Percentiles rank a stretch among this genome's conserved stretches.
phyloP scores from a whole-genome alignment of 1,140 invertebrate genomes.

The Berghia stephanieae region DNA sequence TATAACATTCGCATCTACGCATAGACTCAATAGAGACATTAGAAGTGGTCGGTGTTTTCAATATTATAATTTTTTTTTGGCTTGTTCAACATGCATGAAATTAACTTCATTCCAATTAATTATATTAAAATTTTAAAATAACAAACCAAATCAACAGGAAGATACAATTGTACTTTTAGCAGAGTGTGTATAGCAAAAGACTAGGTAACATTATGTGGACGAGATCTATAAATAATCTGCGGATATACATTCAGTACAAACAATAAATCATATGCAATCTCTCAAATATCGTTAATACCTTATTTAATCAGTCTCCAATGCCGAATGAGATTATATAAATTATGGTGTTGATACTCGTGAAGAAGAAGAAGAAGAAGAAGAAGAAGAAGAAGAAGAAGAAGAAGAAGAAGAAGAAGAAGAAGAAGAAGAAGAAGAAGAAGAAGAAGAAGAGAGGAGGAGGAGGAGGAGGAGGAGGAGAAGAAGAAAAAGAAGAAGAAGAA shows the following conservation, averaged over 20 bases:
- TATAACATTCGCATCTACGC: too few species aligned
- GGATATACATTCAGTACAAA: neutral
- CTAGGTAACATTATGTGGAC: too few species aligned
- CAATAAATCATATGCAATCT: neutral
- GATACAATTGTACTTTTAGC: too few species aligned
- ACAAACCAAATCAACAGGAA: too few species aligned
- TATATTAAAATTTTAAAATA: too few species aligned
- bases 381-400: neutral
- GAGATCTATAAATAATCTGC: neutral
- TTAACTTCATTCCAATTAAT: too few species aligned
- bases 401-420: neutral
- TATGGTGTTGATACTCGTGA: neutral
- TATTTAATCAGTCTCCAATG: neutral
- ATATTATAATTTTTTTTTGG: too few species aligned
- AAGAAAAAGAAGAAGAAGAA: too few species aligned
- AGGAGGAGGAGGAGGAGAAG: neutral
- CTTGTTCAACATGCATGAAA: too few species aligned
- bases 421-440: neutral
- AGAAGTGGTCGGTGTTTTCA: too few species aligned
- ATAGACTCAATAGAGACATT: too few species aligned
- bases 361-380: neutral
- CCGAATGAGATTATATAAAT: neutral
- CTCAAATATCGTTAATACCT: neutral
- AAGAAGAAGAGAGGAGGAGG: neutral
- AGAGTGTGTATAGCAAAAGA: too few species aligned